Conservation (phyloP, 2,888 invertebrate species). For the Stenodera caucasica region DNA sequence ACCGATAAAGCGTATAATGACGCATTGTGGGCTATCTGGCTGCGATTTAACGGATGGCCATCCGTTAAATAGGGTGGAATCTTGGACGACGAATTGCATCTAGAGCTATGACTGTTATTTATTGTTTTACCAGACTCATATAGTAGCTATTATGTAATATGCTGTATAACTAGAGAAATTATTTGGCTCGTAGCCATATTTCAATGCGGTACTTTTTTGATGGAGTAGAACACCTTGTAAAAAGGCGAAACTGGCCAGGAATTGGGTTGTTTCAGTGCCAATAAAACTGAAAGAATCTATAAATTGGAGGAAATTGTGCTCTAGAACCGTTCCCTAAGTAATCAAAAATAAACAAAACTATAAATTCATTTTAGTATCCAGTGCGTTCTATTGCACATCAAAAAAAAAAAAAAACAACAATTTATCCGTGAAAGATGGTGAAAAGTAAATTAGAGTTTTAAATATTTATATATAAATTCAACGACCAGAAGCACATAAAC, state of each 20-base stretch:
- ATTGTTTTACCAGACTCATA: not conserved
- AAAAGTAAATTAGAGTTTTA: constrained; percentile 31
- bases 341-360: not conserved
- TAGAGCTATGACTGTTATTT: not conserved
- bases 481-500: constrained; percentile 28
- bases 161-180: too few species aligned
- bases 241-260: not conserved
- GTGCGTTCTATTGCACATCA: constrained; percentile 14
- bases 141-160: not conserved
- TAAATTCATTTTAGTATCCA: not conserved
- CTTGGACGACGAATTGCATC: not conserved
- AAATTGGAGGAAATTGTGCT: not conserved
- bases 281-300: not conserved
- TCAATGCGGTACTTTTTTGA: not conserved
- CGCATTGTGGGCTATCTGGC: not conserved
- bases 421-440: constrained; percentile 20
- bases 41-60: not conserved
- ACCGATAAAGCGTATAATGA: not conserved
- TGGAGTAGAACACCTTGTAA: not conserved
- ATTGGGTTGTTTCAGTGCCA: not conserved
- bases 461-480: constrained; percentile 31
- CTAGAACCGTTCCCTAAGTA: too few species aligned
- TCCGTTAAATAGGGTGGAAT: not conserved
- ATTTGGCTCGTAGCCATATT: too few species aligned
- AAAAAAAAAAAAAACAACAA: constrained; percentile 17